Evolutionary conservation across 2,113 vertebrate genomes (phyloP), one percentile per base, ranked within the genome.

Genomic region (Boleophthalmus pectinirostris): DNA sequence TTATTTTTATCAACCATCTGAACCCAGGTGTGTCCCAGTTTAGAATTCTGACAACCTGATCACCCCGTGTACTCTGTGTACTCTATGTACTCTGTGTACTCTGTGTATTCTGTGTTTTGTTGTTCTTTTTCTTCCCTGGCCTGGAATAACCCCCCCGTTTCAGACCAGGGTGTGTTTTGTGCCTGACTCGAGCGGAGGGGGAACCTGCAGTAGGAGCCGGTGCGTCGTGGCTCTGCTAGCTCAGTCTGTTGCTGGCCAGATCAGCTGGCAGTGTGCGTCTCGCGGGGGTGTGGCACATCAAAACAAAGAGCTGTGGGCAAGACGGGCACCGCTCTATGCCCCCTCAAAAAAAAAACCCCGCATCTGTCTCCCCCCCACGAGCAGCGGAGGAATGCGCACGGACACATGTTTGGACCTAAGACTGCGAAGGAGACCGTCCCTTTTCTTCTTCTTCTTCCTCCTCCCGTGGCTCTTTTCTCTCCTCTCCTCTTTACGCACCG

Each of bases 231-330:
- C 91, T 95, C 94, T 70, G 68, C 91, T 95, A 94, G 93, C 88
- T 86, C 88, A 91, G 94, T 95, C 94, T 95, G 94, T 95, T 95
- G 94, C 94, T 94, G 94, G 93, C 93, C 94, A 94, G 93, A 94
- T 93, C 92, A 94, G 93, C 92, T 94, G 94, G 93, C 93, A 92
- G 92, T 88, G 87, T 92, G 87, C 92, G 87, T 89, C 58, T 61
- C 75, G 88, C 85, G 93, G 94, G 94, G 94, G 94, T 92, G 94
- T 94, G 93, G 93, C 90, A 91, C 93, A 91, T 93, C 91, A 93
- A 90, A 94, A 94, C 93, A 94, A 94, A 94, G 93, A 80, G 88
- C 91, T 92, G 75, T 87, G 87, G 92, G 85, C 87, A 92, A n/a
- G 85, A 90, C 88, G 78, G 82, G 83, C 85, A 85, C 90, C 84